These are phyloP conservation scores for Chalcosyrphus nemorum DNA, from an alignment of 2,888 invertebrate species.

Conservation along the genomic window DNA sequence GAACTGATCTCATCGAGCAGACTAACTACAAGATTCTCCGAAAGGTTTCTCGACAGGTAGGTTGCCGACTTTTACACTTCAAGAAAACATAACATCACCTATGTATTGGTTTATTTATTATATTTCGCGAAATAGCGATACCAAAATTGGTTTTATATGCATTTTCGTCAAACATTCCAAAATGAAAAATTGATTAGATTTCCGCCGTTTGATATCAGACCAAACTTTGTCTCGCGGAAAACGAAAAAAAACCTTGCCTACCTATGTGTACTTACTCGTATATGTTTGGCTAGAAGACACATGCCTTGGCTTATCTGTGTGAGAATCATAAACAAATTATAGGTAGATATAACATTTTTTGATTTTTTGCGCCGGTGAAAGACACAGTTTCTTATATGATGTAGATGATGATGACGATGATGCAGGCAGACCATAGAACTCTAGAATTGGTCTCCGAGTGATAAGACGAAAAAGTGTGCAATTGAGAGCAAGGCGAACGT, in stretches of 20 bases:
- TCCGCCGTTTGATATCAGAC: not conserved
- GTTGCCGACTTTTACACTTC: not conserved
- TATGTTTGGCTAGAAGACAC: not conserved
- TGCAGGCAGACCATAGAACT: not conserved
- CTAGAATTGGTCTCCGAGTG: not conserved
- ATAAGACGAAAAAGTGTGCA: not conserved
- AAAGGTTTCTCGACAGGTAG: not conserved
- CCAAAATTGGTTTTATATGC: not conserved
- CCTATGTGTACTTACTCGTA: not conserved
- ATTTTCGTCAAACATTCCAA: conserved; percentile 15
- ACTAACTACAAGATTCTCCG: not conserved
- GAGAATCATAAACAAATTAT: conserved; percentile 36
- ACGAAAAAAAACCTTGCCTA: not conserved
- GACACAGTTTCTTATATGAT: not conserved
- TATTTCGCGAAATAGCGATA: conserved; percentile 28
- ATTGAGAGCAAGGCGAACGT: conserved; percentile 1
- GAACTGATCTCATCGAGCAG: conserved; percentile 15
- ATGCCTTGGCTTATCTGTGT: not conserved
- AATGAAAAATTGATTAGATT: conserved; percentile 26
- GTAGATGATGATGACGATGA: not conserved
- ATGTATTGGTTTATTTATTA: conserved; percentile 6
- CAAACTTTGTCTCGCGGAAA: conserved; percentile 13
- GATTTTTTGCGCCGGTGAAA: not conserved
- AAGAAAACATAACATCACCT: not conserved
- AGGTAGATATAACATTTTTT: not conserved